These are phyloP conservation scores for Ellobius talpinus DNA, from an alignment of 2,113 vertebrate species.

Conservation along the genomic window DNA sequence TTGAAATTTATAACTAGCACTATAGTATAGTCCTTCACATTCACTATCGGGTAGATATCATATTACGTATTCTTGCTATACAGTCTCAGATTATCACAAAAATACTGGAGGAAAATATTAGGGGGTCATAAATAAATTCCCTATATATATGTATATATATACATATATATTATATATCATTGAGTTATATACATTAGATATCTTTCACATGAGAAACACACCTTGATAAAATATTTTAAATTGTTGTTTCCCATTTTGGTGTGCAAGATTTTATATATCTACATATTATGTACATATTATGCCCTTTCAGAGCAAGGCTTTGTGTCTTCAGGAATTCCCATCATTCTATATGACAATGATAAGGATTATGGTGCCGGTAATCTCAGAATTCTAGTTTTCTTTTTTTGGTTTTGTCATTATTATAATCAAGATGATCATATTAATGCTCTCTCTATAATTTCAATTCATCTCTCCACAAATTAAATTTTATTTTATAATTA, in stretches of 20 bases:
- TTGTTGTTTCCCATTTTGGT: neutral
- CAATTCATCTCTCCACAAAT: neutral
- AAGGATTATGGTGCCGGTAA: too few relatives aligned
- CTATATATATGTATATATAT: neutral
- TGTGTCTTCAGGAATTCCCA: neutral
- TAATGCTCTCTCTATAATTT: neutral
- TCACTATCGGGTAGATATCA: neutral
- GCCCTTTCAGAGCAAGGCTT: neutral
- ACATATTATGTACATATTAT: too few relatives aligned
- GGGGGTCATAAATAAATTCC: neutral
- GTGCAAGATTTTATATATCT: neutral
- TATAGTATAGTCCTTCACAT: neutral
- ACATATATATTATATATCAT: neutral
- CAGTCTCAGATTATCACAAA: neutral
- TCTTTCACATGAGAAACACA: neutral
- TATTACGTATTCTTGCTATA: neutral
- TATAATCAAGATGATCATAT: neutral
- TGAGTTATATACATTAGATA: neutral
- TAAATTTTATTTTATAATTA: neutral
- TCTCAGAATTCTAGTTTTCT: neutral
- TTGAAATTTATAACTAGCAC: neutral
- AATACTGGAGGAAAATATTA: neutral
- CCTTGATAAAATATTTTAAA: neutral
- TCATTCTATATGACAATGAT: too few relatives aligned
- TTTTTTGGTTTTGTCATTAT: neutral